Evolutionary conservation across 2,888 invertebrate genomes (phyloP).

Genomic region (Monoplex corrugatus): DNA sequence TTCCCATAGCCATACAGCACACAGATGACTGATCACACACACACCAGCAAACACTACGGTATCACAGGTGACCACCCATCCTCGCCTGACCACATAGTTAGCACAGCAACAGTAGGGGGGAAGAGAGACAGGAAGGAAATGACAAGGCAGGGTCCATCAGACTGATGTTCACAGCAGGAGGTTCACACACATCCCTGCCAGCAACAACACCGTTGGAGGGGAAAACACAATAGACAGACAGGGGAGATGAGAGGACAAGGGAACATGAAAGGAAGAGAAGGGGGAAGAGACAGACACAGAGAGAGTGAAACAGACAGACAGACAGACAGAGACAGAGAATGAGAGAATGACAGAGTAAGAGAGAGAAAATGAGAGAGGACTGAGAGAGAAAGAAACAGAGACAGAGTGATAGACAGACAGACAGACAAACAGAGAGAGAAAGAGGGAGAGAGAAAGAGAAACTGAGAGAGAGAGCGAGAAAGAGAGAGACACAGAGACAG

Average conservation of each 20-base stretch:
- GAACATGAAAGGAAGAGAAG: background rate
- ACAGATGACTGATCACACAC: no score
- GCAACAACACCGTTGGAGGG: no score
- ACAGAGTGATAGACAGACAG: background rate
- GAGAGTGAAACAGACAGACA: constrained; percentile 28
- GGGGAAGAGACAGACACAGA: background rate
- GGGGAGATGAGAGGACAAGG: no score
- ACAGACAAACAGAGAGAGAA: background rate
- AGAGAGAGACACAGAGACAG: background rate
- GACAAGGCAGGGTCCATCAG: background rate
- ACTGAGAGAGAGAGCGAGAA: constrained; percentile 9
- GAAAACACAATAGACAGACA: no score
- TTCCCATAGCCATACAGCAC: no score
- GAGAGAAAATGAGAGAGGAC: background rate
- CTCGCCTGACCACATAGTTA: no score
- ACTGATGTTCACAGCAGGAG: background rate
- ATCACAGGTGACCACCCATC: no score
- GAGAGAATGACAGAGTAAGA: constrained; percentile 2
- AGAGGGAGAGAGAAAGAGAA: background rate
- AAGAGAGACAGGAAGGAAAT: constrained; percentile 24
- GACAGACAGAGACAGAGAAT: constrained; percentile 28
- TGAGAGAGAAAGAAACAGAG: no score
- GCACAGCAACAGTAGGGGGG: background rate
- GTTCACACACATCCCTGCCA: no score
- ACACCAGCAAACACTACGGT: no score